Base-by-base conservation (phyloP, 1,140 invertebrate genomes). In the Hypsibius dujardini region DNA sequence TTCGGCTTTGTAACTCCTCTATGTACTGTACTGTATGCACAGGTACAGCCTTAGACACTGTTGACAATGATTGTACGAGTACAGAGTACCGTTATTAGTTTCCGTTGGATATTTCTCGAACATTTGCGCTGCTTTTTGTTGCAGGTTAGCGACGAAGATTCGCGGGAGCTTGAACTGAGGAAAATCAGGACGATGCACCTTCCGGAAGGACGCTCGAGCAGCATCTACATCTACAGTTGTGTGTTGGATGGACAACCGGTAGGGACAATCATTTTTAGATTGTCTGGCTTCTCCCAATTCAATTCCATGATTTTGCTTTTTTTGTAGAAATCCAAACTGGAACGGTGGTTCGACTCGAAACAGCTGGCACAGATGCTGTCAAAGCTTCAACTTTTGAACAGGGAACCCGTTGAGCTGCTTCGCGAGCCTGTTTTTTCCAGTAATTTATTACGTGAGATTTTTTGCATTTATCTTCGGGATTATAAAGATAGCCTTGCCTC, bases 391-490 rank as follows among this genome's bases (percentile, higher is more conserved):
- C 50, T 56, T 7, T n/a, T 56, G 50, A 56, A n/a, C 50, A 56
- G n/a, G 50, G 50, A 56, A 56, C 50, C 50, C 7, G 50, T n/a
- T 12, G 50, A 56, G n/a, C 50, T 56, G 7, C 50, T 56, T 7
- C 50, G 50, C 7, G 50, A 56, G 15, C n/a, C n/a, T 62, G 14
- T 46, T 28, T 72, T 40, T 71, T 47, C 1, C 71, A 70, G n/a
- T 45, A 45, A 15, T 70, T 1, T n/a, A 2, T 28, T 69, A 15
- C 50, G 50, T 56, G 7, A 7, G 50, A 56, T 12, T 56, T n/a
- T 12, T 56, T 7, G 50, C 7, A 56, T 56, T 7, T 12, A 56
- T 28, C 28, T 28, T 12, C 7, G 50, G 7, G 50, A 56, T 12
- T 56, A 12, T 56, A 56, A 56, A 12, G 7, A 7, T 12, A 12